Evolutionary conservation across 2,888 invertebrate genomes (phyloP).

Genomic region (Drosophila atripex): DNA sequence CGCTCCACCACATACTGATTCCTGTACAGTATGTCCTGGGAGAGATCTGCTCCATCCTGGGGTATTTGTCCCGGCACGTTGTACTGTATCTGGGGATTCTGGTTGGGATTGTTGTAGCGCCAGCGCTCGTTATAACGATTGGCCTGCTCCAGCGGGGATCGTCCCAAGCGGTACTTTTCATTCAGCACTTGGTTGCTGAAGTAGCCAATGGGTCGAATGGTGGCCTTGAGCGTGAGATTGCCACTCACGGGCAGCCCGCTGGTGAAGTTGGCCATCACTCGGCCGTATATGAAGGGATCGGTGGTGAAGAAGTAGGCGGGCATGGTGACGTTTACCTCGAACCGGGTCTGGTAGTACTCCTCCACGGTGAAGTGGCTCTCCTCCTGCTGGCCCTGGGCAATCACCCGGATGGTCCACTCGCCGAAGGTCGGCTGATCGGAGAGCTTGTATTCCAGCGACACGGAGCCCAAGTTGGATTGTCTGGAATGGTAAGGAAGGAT

Average conservation of each 20-base stretch:
- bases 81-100: slow-evolving; percentile 58
- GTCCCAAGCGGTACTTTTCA: slow-evolving; percentile 85
- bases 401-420: slow-evolving; percentile 94
- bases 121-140: slow-evolving; percentile 65
- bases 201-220: slow-evolving; percentile 88
- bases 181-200: slow-evolving; percentile 86
- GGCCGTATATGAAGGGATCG: slow-evolving; percentile 92
- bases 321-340: slow-evolving; percentile 97
- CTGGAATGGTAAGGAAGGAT: slow-evolving; percentile 43
- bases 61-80: slow-evolving; percentile 51
- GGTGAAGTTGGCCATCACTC: slow-evolving; percentile 97
- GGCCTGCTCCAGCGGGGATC: slow-evolving; percentile 74
- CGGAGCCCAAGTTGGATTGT: slow-evolving; percentile 96
- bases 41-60: slow-evolving; percentile 63
- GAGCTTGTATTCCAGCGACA: slow-evolving; percentile 94
- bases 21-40: slow-evolving; percentile 83
- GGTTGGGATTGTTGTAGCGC: slow-evolving; percentile 72
- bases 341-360: slow-evolving; percentile 97
- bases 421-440: slow-evolving; percentile 97
- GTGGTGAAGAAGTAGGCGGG: slow-evolving; percentile 96
- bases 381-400: slow-evolving; percentile 94
- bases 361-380: slow-evolving; percentile 94
- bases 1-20: slow-evolving; percentile 87
- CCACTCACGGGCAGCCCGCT: slow-evolving; percentile 95
- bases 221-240: slow-evolving; percentile 93